Evolutionary conservation across 2,113 vertebrate genomes (phyloP), one percentile per base, ranked within the genome.

Genomic region (Furnarius figulus): DNA sequence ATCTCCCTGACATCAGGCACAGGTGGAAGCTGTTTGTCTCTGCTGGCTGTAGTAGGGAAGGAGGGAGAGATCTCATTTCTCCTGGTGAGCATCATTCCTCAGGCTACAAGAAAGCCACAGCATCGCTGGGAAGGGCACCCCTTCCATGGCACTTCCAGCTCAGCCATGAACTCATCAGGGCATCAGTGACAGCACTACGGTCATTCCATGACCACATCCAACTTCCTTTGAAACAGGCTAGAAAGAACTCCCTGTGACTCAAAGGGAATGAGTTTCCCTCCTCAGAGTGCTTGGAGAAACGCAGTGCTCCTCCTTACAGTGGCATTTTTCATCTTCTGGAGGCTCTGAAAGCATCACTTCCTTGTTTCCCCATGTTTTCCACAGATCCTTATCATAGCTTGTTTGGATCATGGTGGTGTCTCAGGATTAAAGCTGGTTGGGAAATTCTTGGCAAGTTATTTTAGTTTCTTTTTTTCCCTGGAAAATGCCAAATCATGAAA

Each of bases 391-490:
- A 94, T 93, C 90, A 25, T 6, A 1, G 0, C 21, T 85, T 83
- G 40, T 79, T 85, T 89, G 84, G 73, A 55, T 3, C 73, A 16
- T 0, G 23, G 76, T 56, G 23, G 25, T 25, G 62, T 53, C 37
- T 76, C 87, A 89, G 87, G 71, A 93, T 76, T 79, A 70, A 90
- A 85, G 82, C 31, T 50, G 50, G n/a, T 88, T 92, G 85, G 59
- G 90, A 97, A 97, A 96, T 83, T 90, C 94, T 83, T 94, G 82
- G 88, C 90, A 83, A 58, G 58, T 53, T 79, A 40, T 72, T 95
- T 75, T 27, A 53, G 14, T 35, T 49, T 24, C 2, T 22, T 66
- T 40, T 28, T n/a, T 56, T 24, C 10, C 31, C 6, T 83, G 75
- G 79, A 90, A 94, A 93, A 91, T 83, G 82, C 82, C 92, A 90